Base-by-base conservation (phyloP, 2,797 vertebrate species). In the Neostethus bicornis region DNA sequence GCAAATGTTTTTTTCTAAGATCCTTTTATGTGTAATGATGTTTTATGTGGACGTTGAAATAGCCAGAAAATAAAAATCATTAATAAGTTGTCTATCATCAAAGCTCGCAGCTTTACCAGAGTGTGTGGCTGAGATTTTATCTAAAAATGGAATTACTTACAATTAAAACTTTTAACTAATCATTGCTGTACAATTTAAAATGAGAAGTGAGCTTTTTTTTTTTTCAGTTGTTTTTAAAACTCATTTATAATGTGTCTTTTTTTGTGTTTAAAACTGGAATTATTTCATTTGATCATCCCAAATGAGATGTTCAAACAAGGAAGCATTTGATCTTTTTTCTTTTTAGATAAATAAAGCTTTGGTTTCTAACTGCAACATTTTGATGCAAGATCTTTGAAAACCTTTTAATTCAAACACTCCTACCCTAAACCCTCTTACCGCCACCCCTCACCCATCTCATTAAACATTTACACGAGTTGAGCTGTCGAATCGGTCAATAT, bases 401-500 rank as follows among this genome's bases (percentile, higher is more conserved):
- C 16, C 13, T 9, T 11, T 38, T 28, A 37, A 23, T 19, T 24
- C 45, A 13, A 25, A 26, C 17, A 26, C 3, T 19, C 44, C 23
- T 28, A 37, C 8, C 4, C 29, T n/a, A n/a, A n/a, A n/a, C n/a
- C n/a, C n/a, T n/a, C n/a, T n/a, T n/a, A n/a, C n/a, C n/a, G n/a
- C n/a, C n/a, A n/a, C n/a, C 12, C 13, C 46, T 51, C n/a, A 34
- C 57, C 42, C 11, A 11, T 51, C 39, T 69, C 50, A 58, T 79
- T 66, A 59, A 61, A 57, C 4, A 41, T 20, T 44, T 60, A 48
- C 42, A 53, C 17, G n/a, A 50, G 66, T 64, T 54, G 68, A 79
- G 62, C 56, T 32, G 48, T 59, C 29, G 42, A 24, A 49, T 69
- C 73, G 61, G 70, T 66, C 43, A 39, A 28, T 8, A 20, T 42